Base-by-base conservation (phyloP, 2,113 vertebrate genomes). In the Cyprinodon tularosa region DNA sequence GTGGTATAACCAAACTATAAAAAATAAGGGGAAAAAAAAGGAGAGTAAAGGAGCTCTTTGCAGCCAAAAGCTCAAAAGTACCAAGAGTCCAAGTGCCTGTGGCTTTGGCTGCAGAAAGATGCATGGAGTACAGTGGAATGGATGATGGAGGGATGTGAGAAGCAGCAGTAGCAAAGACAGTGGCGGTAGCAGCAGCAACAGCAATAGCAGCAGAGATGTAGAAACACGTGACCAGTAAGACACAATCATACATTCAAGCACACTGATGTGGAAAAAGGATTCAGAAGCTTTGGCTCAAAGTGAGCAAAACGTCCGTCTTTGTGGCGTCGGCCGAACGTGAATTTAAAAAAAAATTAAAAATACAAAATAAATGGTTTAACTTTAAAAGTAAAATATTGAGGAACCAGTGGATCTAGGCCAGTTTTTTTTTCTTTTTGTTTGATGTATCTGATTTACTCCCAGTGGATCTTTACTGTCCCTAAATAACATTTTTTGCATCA, bases 191-290 rank as follows among this genome's bases (percentile, higher is more conserved):
- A 88, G 82, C 81, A 91, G 90, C 89, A 92, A 91, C 87, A 93
- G 88, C 83, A 88, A 92, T 90, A 93, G 91, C 89, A 93, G 92
- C 91, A 93, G 90, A 74, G 70, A 90, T 89, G 86, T 29, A 91
- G 86, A 83, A 88, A 86, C 83, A 85, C 60, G 1, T 29, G 29
- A 61, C 63, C 3, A 66, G 71, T 0, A 29, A 45, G 47, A 76
- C 48, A 68, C 62, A 17, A 47, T 39, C 72, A 76, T 22, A 83
- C 83, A 71, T 71, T 74, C 72, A 80, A 53, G 78, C 76, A 76
- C 80, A 74, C 66, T 3, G 61, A 79, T 22, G 71, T 36, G 4
- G 67, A 78, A 3, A 20, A 3, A 20, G 73, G 62, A 72, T n/a
- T 62, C 22, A 48, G 78, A 63, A 68, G 78, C 36, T 76, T 74